Evolutionary conservation across 1,140 invertebrate genomes (phyloP), one percentile per base, ranked within the genome.

Genomic region (Lepidurus apus): DNA sequence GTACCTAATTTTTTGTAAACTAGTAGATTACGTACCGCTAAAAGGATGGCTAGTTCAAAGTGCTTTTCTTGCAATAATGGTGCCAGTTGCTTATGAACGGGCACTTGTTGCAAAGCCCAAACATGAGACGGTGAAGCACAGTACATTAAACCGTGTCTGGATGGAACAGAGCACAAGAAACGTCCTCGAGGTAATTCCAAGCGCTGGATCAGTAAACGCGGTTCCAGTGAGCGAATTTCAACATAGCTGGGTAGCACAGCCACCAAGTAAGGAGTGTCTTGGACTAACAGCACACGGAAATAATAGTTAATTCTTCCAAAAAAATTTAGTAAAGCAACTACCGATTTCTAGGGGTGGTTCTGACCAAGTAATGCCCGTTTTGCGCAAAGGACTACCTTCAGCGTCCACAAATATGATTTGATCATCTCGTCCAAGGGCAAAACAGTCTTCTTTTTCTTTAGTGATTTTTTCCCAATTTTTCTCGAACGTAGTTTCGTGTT

Each of bases 31-130:
- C 90, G 87, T 87, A 96, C 95, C n/a, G 93, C 95, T 78, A 98
- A 86, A 85, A 94, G 91, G 26, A 98, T 87, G n/a, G 96, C 96
- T 53, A 98, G 86, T 85, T 97, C 93, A 87, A 97, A 98, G 82
- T 97, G 93, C 86, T 97, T 97, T 81, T 93, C 90, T 80, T 92
- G 90, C 1, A 98, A 84, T 26, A 98, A 86, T 79, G 91, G 89
- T 82, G 92, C 87, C 13, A 95, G 91, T 86, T 98, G 96, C 78
- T 90, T 90, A 5, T 90, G 88, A 77, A 95, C 87, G 79, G 95
- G 92, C 7, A 94, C 89, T 11, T 90, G 87, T 75, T 89, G 90
- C 34, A 98, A 86, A 83, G 91, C 91, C 95, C 95, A 98, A 24
- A 98, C 90, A 85, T 93, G 90, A 81, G 92, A 92, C 10, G 90